Base-by-base conservation (phyloP, 2,888 invertebrate genomes). In the Drosophila kuntzei region DNA sequence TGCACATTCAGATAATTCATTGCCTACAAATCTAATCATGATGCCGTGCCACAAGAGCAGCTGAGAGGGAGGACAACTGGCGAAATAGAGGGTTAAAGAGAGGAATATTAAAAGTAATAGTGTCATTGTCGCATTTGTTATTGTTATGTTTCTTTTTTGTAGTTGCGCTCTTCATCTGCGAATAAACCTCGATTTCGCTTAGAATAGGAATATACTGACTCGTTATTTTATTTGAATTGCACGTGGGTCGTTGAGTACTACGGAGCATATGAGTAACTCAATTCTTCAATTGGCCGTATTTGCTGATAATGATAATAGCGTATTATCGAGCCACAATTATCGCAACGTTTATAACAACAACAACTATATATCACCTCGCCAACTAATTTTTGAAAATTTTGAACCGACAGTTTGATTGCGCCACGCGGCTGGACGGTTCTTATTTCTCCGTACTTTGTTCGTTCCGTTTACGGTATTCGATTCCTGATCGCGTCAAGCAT, bases 121-220 rank as follows among this genome's bases (percentile, higher is more conserved):
- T 87, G 84, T 87, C 85, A 84, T 84, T 84, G 84, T 87, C 84
- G 85, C 76, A 55, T 65, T 67, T 67, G 64, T 85, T 69, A 49
- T 65, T 62, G 46, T 64, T 62, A 32, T 47, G 73, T 29, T 55
- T 62, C 32, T 22, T 36, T n/a, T 20, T 44, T n/a, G 25, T 49
- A 46, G 59, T 34, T 39, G 22, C 36, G 18, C 54, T 63, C 29
- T 36, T 25, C 36, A 61, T 11, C 14, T 22, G 36, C 34, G 36
- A 60, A 60, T 51, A 43, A 51, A 22, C 18, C 22, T 25, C 25
- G 37, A 8, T 8, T 12, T 29, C 18, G 34, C 14, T 7, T 3
- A 5, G 46, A 14, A n/a, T 36, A 36, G 14, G 47, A 41, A 41
- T 53, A 29, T 39, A 39, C 36, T 43, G 7, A n/a, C 22, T 22